Base-by-base conservation (phyloP, 2,797 vertebrate species). In the Scolopax bukidnonensis region DNA sequence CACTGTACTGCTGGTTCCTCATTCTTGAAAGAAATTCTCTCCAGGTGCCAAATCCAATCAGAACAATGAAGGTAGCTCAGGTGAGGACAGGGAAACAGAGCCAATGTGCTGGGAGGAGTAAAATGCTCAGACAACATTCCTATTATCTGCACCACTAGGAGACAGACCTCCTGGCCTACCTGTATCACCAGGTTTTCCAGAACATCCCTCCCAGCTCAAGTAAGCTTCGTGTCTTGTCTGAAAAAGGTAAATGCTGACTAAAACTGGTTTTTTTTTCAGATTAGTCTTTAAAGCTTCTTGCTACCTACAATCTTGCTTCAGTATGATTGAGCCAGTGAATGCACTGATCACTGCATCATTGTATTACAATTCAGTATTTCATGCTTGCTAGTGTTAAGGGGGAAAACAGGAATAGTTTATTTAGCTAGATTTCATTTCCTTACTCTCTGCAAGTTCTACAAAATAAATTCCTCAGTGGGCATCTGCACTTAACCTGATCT, bases 361-460 rank as follows among this genome's bases (percentile, higher is more conserved):
- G 56, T 48, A 50, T 41, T 81, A 36, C 45, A 87, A 6, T 51
- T 69, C 56, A 80, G 56, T 41, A 71, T 68, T 87, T 89, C 89
- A 83, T 56, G 64, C 73, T 93, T 80, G 60, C 87, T 78, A 24
- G n/a, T 73, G 38, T 57, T 89, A 81, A 41, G 40, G 75, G 48
- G 3, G 48, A 64, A 95, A 84, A 84, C 59, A 95, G 38, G 2
- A 93, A 57, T 64, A 83, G 81, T 65, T 92, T 7, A 4, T 81
- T 93, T 91, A 90, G 53, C 38, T 84, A 54, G 47, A 89, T 64
- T 88, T 90, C 11, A 65, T 89, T 96, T 84, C 54, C 74, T 84
- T 64, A 36, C 17, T 93, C 32, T 93, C 68, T 84, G 51, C 12
- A 79, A 93, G 67, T 45, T 86, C 74, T 82, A 77, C 57, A 90